These are phyloP conservation scores for Lasiommata megera DNA, from an alignment of 2,888 invertebrate species.

Conservation along the genomic window DNA sequence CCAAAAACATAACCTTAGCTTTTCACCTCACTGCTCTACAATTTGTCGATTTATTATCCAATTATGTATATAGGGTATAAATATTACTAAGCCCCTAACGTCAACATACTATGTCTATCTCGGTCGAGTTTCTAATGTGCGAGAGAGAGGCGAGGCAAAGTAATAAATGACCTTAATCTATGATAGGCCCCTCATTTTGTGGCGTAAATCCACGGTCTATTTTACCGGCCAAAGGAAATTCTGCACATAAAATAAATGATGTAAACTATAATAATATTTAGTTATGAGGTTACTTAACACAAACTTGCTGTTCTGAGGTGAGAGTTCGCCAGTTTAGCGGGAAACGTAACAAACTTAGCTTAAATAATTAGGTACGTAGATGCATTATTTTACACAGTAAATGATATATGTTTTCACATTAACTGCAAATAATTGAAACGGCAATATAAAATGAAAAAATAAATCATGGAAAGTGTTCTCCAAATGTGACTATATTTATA, in stretches of 20 bases:
- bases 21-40: slow-evolving; percentile 7
- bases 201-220: background rate
- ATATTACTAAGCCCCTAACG: slow-evolving; percentile 4
- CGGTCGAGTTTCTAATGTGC: background rate
- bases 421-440: no score
- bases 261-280: background rate
- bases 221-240: slow-evolving; percentile 1
- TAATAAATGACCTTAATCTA: slow-evolving; percentile 9
- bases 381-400: no score
- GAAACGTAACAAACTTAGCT: no score
- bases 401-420: no score
- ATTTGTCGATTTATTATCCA: slow-evolving; percentile 15
- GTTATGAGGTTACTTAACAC: background rate
- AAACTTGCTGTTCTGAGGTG: no score
- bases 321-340: no score
- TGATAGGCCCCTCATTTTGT: background rate
- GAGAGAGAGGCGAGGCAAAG: background rate
- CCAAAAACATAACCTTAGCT: background rate
- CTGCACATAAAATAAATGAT: background rate
- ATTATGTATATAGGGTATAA: slow-evolving; percentile 7
- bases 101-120: background rate
- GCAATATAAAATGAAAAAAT: no score
- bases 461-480: no score
- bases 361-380: no score
- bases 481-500: no score